These are phyloP conservation scores for Peromyscus maniculatus DNA, from an alignment of 2,113 vertebrate species.

Conservation along the genomic window DNA sequence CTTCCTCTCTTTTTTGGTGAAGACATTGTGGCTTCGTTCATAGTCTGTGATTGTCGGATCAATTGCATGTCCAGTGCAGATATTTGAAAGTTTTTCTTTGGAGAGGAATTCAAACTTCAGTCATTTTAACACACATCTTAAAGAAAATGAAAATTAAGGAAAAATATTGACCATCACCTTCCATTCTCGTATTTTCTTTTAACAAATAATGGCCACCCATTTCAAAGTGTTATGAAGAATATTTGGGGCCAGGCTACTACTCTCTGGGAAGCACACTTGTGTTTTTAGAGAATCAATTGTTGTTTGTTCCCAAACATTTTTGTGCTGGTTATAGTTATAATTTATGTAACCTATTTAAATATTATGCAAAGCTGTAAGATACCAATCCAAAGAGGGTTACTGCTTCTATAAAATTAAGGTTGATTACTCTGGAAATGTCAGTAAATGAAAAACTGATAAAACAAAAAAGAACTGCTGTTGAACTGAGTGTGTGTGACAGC, in stretches of 20 bases:
- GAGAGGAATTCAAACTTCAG: neutral
- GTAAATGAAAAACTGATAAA: slow-evolving; percentile 53
- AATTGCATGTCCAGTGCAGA: neutral
- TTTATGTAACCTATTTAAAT: slow-evolving; percentile 70
- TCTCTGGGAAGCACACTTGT: neutral
- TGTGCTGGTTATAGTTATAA: slow-evolving; percentile 60
- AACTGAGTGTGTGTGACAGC: slow-evolving; percentile 12
- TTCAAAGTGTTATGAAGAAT: neutral
- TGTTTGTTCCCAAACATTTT: slow-evolving; percentile 52
- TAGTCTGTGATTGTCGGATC: neutral
- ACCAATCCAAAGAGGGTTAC: slow-evolving; percentile 59
- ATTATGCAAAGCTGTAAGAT: slow-evolving; percentile 64
- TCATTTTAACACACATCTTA: slow-evolving; percentile 1
- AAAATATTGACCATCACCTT: slow-evolving; percentile 11
- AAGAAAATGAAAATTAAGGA: slow-evolving; percentile 17
- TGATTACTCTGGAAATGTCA: slow-evolving; percentile 62
- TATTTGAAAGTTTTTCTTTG: slow-evolving; percentile 2
- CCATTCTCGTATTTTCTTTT: neutral
- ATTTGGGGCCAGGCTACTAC: neutral
- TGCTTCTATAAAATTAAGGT: slow-evolving; percentile 68
- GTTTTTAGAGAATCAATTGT: slow-evolving; percentile 35
- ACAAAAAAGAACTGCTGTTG: slow-evolving; percentile 24
- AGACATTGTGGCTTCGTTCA: neutral
- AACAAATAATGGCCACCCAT: neutral
- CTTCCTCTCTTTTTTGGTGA: neutral